Evolutionary conservation across 2,888 invertebrate genomes (phyloP).

Genomic region (Gibbula magus): DNA sequence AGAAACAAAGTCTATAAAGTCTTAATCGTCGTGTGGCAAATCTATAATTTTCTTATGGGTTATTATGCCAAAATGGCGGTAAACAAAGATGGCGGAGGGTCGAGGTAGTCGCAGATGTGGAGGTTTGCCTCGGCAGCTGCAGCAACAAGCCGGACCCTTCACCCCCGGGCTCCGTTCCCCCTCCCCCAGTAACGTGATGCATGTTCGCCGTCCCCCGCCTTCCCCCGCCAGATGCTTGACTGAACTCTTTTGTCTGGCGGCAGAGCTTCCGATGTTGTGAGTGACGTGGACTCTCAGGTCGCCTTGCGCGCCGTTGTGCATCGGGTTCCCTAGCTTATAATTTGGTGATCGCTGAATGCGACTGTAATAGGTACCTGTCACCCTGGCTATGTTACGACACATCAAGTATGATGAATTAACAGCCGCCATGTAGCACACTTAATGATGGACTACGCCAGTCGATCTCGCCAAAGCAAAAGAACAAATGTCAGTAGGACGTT

Average conservation of each 20-base stretch:
- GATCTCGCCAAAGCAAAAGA: background rate
- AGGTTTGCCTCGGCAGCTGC: background rate
- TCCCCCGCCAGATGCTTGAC: conserved; percentile 15
- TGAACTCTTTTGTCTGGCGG: conserved; percentile 21
- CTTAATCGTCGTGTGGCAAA: background rate
- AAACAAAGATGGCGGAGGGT: conserved; percentile 4
- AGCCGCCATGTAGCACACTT: conserved; percentile 2
- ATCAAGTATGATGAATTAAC: conserved; percentile 26
- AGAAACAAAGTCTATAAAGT: background rate
- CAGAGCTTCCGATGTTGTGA: conserved; percentile 8
- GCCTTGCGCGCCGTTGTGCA: conserved; percentile 22
- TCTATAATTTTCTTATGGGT: background rate
- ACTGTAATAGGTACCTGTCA: conserved; percentile 25
- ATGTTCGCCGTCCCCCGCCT: background rate
- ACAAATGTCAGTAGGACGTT: background rate
- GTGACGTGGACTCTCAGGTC: conserved; percentile 12
- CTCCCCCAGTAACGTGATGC: background rate
- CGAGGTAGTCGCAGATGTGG: background rate
- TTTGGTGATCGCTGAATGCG: background rate
- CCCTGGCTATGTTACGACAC: conserved; percentile 15
- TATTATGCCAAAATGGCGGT: background rate
- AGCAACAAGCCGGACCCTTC: background rate
- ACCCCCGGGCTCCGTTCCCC: background rate
- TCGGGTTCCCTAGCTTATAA: conserved; percentile 22
- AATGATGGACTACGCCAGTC: conserved; percentile 11